Percentiles rank a stretch among this genome's conserved stretches.
Conservation (phyloP, 1,140 invertebrate genomes). For the Eriosoma lanigerum region DNA sequence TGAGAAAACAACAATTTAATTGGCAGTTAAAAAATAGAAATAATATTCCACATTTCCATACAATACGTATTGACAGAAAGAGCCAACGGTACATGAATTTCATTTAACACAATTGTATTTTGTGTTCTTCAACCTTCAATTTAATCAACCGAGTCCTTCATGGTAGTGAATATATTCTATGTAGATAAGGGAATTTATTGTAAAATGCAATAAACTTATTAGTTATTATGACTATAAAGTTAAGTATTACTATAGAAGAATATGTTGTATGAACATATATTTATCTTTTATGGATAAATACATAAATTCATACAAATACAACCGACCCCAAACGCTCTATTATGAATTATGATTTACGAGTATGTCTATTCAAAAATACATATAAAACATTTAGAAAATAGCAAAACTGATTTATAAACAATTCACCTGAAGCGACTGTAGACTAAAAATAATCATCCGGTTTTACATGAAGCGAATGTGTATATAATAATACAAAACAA, state of each 20-base stretch:
- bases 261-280: neutral
- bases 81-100: neutral
- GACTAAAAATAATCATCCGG: slow-evolving; percentile 16
- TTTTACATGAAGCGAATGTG: neutral
- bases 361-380: neutral
- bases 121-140: slow-evolving; percentile 24
- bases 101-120: neutral
- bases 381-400: neutral
- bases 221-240: neutral
- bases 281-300: too few relatives aligned
- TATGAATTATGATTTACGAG: too few relatives aligned
- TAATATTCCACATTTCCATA: neutral
- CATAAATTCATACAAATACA: too few relatives aligned
- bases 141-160: slow-evolving; percentile 15
- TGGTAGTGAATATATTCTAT: slow-evolving; percentile 7
- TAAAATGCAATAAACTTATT: neutral
- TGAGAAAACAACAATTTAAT: neutral
- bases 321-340: too few relatives aligned
- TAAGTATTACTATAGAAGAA: neutral
- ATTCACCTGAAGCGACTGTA: neutral
- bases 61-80: neutral
- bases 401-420: neutral
- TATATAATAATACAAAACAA: neutral
- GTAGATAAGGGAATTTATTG: neutral
- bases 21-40: neutral